Evolutionary conservation across 2,797 vertebrate species (phyloP).

Genomic region (Ctenopoma multispine): DNA sequence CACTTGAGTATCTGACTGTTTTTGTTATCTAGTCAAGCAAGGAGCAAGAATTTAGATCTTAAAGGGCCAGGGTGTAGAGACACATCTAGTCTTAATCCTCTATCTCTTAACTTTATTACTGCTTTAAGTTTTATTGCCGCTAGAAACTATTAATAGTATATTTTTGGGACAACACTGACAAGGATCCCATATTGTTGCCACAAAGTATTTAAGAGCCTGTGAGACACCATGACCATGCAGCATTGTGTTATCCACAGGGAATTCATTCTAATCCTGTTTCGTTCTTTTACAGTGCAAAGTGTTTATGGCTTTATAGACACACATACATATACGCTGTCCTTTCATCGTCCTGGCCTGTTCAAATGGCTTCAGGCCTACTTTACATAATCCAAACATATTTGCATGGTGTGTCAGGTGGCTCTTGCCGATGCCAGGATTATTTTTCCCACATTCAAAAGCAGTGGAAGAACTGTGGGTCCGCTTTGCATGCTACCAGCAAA

Average conservation of each 20-base stretch:
- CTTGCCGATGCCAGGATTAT: slow-evolving; percentile 59
- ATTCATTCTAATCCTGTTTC: slow-evolving; percentile 37
- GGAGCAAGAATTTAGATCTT: neutral
- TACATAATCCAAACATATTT: slow-evolving; percentile 75
- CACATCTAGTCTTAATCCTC: neutral
- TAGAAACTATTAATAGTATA: slow-evolving; percentile 8
- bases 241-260: slow-evolving; percentile 23
- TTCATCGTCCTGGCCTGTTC: slow-evolving; percentile 28
- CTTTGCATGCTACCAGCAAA: slow-evolving; percentile 36
- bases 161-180: neutral
- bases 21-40: slow-evolving; percentile 22
- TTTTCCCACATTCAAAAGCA: slow-evolving; percentile 60
- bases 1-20: slow-evolving; percentile 15
- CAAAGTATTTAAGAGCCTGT: slow-evolving; percentile 12
- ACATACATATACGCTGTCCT: slow-evolving; percentile 10
- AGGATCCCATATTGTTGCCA: neutral
- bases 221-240: slow-evolving; percentile 1
- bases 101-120: too few relatives aligned
- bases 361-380: slow-evolving; percentile 59
- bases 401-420: slow-evolving; percentile 64
- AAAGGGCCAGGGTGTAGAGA: neutral
- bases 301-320: slow-evolving; percentile 30
- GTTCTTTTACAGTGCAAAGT: slow-evolving; percentile 27
- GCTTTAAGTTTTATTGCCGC: slow-evolving; percentile 1
- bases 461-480: slow-evolving; percentile 34